Conservation (phyloP, 53 echinoderm and acorn worm species). For the Holothuria scabra region DNA sequence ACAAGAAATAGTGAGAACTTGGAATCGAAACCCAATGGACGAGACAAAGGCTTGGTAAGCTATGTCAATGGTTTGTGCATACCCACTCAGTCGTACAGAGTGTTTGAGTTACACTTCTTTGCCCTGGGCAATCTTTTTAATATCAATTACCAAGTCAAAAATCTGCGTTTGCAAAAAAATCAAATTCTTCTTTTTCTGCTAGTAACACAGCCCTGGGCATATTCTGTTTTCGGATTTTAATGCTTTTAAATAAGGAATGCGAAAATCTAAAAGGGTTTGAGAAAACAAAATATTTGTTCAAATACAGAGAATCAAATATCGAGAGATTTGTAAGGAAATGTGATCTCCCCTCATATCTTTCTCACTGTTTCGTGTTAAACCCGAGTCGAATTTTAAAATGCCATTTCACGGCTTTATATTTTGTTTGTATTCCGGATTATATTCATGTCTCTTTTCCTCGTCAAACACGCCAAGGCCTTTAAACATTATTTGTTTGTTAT, state of each 20-base stretch:
- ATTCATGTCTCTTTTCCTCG: neutral
- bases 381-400: too few relatives aligned
- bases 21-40: constrained; percentile 23
- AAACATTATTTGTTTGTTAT: constrained; percentile 6
- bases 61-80: constrained; percentile 18
- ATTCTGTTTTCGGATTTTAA: constrained; percentile 2
- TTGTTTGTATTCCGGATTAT: constrained; percentile 6
- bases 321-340: constrained; percentile 11
- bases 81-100: constrained; percentile 8
- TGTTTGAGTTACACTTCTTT: constrained; percentile 31
- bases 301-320: constrained; percentile 20
- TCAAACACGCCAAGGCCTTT: constrained; percentile 16
- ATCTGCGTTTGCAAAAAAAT: constrained; percentile 24
- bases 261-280: constrained; percentile 20
- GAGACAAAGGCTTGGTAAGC: constrained; percentile 26
- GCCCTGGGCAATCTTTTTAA: constrained; percentile 20
- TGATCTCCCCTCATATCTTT: constrained; percentile 4
- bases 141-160: constrained; percentile 51
- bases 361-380: too few relatives aligned
- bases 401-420: too few relatives aligned
- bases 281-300: constrained; percentile 49
- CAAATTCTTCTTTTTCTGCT: constrained; percentile 3
- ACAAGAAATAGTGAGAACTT: constrained; percentile 10
- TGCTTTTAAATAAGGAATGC: constrained; percentile 22
- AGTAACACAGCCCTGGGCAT: constrained; percentile 39